Evolutionary conservation across 2,888 invertebrate genomes (phyloP).

Genomic region (Dasysyrphus albostriatus): DNA sequence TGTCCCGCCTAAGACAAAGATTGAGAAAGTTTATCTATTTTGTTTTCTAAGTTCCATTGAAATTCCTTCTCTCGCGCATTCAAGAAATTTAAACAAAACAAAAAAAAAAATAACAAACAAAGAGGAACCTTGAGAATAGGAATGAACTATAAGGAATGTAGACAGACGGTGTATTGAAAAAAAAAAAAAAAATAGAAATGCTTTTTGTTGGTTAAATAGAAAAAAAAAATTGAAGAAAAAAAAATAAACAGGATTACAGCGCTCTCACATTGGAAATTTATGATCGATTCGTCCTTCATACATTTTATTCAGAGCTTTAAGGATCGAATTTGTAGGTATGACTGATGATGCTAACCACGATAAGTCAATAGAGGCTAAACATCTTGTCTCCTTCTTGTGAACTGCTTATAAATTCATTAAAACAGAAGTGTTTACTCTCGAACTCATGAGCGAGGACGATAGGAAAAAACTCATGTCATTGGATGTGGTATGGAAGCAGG

Average conservation of each 20-base stretch:
- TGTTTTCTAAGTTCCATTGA: slow-evolving; percentile 37
- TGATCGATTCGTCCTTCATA: slow-evolving; percentile 24
- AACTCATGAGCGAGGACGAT: slow-evolving; percentile 44
- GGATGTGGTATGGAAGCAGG: background rate
- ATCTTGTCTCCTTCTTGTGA: slow-evolving; percentile 18
- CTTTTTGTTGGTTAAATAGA: background rate
- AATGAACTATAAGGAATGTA: background rate
- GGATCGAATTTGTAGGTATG: slow-evolving; percentile 38
- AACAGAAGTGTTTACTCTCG: slow-evolving; percentile 51
- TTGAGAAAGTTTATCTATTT: slow-evolving; percentile 54
- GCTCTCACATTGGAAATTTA: slow-evolving; percentile 21
- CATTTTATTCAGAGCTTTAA: slow-evolving; percentile 2
- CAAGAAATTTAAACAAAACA: background rate
- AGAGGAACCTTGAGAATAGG: slow-evolving; percentile 5
- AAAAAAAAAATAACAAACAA: slow-evolving; percentile 8
- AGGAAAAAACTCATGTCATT: slow-evolving; percentile 15
- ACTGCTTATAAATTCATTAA: slow-evolving; percentile 45
- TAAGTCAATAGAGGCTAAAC: slow-evolving; percentile 58
- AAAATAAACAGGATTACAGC: slow-evolving; percentile 6
- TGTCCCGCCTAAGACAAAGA: slow-evolving; percentile 68
- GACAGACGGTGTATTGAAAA: background rate
- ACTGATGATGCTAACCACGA: slow-evolving; percentile 63
- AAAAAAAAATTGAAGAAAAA: too few relatives aligned
- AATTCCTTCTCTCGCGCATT: slow-evolving; percentile 36
- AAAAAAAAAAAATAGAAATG: background rate